phyloP scores from a whole-genome alignment of 2,888 invertebrate species.

The Campoletis raptor region DNA sequence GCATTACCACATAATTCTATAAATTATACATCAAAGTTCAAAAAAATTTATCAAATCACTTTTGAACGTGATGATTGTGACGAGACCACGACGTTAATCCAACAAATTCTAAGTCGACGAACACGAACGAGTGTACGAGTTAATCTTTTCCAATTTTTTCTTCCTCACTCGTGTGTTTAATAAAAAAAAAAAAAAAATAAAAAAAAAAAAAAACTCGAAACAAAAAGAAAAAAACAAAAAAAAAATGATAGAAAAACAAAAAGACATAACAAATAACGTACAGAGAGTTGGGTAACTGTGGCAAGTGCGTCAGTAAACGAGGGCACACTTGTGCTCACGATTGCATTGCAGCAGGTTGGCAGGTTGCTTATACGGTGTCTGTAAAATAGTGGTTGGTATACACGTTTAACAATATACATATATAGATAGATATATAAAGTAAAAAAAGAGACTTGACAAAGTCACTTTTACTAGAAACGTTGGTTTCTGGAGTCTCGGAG shows the following conservation, averaged over 20 bases:
- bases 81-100: not conserved
- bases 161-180: not conserved
- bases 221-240: not conserved
- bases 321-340: constrained; percentile 10
- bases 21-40: no score
- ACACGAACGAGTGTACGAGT: not conserved
- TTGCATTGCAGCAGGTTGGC: constrained; percentile 2
- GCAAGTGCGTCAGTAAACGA: constrained; percentile 38
- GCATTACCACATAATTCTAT: no score
- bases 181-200: not conserved
- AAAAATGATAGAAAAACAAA: not conserved
- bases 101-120: not conserved
- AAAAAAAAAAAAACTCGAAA: not conserved
- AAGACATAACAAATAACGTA: not conserved
- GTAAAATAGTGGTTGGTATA: constrained; percentile 17
- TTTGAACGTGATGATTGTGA: constrained; percentile 14
- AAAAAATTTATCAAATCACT: no score
- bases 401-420: not conserved
- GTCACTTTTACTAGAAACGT: constrained; percentile 57
- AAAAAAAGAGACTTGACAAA: constrained; percentile 48
- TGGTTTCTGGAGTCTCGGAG: constrained; percentile 39
- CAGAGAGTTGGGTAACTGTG: constrained; percentile 24
- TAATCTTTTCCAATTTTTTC: not conserved
- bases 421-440: not conserved
- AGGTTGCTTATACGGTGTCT: constrained; percentile 23